phyloP scores from a whole-genome alignment of 2,113 vertebrate species.

The Epinephelus lanceolatus region DNA sequence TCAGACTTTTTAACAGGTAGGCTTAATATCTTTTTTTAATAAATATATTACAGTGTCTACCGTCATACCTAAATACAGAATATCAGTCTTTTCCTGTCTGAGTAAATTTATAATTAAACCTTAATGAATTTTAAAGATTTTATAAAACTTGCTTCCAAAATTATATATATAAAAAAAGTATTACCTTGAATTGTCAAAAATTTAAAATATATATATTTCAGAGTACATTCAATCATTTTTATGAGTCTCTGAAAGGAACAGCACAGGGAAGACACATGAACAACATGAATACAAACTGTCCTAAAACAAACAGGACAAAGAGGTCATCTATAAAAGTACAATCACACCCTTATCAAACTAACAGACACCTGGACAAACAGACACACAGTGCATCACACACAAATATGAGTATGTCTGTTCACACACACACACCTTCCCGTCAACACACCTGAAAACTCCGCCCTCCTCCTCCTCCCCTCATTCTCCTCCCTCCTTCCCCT shows the following conservation, averaged over 20 bases:
- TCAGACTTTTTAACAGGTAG: neutral
- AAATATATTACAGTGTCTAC: too few relatives aligned
- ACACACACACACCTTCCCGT: slow-evolving; percentile 52
- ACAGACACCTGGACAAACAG: slow-evolving; percentile 2
- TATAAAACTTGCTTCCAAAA: neutral
- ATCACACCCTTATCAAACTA: slow-evolving; percentile 14
- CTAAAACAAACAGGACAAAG: slow-evolving; percentile 10
- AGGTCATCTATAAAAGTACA: slow-evolving; percentile 13
- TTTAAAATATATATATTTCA: neutral
- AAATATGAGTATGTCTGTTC: slow-evolving; percentile 12
- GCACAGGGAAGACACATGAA: neutral
- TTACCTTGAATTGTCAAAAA: too few relatives aligned
- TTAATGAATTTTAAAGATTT: neutral
- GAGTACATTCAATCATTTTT: neutral
- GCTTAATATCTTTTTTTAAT: too few relatives aligned
- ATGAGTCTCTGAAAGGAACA: neutral
- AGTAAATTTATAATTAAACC: neutral
- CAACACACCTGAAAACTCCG: slow-evolving; percentile 76
- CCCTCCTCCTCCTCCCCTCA: slow-evolving; percentile 60
- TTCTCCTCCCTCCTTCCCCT: slow-evolving; percentile 51
- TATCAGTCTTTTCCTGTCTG: neutral
- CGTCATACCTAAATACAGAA: neutral
- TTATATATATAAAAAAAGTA: too few relatives aligned
- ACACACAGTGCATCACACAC: slow-evolving; percentile 11
- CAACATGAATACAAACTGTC: neutral